These are phyloP conservation scores for Typhlomys cinereus DNA, from an alignment of 2,113 vertebrate species.

Conservation along the genomic window DNA sequence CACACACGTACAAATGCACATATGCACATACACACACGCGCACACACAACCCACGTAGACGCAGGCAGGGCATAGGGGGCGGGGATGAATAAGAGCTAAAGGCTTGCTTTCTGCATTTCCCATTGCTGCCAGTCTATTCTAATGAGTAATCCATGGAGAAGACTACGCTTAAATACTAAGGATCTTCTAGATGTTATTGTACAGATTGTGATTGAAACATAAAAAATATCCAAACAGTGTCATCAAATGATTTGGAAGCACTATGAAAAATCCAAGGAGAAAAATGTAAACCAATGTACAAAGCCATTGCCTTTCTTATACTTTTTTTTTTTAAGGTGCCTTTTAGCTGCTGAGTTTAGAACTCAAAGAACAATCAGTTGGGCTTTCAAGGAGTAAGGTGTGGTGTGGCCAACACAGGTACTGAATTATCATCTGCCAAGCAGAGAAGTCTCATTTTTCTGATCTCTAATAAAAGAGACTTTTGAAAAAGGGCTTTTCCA, in stretches of 20 bases:
- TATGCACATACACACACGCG: neutral
- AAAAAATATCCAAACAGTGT: constrained; percentile 50
- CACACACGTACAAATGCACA: neutral
- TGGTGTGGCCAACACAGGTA: neutral
- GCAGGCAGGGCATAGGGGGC: constrained; percentile 67
- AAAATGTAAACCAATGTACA: constrained; percentile 73
- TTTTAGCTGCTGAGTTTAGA: neutral
- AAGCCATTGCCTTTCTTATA: neutral
- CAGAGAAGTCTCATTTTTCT: constrained; percentile 14
- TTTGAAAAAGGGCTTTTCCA: neutral
- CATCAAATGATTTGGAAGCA: constrained; percentile 65
- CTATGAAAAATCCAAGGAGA: constrained; percentile 58
- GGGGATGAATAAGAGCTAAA: constrained; percentile 51
- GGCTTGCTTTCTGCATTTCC: constrained; percentile 21
- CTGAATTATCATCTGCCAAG: neutral
- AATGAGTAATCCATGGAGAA: constrained; percentile 54
- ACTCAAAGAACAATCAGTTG: neutral
- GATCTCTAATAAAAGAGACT: constrained; percentile 29
- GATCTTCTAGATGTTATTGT: constrained; percentile 64
- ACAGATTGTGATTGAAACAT: constrained; percentile 56
- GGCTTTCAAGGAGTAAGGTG: neutral
- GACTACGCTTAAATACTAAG: constrained; percentile 66
- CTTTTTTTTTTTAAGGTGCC: neutral
- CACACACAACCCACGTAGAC: neutral
- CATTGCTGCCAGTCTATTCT: constrained; percentile 62